Evolutionary conservation across 92 coral and sea anemone genomes (phyloP).

Genomic region (Phymanthus crucifer): DNA sequence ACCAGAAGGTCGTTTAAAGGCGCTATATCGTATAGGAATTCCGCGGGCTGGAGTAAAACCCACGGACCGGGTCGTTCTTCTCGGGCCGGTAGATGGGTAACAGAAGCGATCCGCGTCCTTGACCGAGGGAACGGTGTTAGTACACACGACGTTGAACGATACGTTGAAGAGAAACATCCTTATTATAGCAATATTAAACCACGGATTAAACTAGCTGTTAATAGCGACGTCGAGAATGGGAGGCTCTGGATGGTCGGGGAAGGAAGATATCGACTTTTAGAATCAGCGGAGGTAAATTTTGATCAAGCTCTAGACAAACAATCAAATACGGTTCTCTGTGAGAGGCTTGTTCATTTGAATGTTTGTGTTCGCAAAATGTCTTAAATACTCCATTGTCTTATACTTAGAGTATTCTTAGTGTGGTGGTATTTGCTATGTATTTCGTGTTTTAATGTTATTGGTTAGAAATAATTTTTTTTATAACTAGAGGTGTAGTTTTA

Average conservation of each 20-base stretch:
- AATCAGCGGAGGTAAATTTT: conserved; percentile 80
- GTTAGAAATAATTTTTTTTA: neutral
- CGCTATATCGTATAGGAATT: conserved; percentile 94
- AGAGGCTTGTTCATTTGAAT: conserved; percentile 21
- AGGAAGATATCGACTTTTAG: conserved; percentile 87
- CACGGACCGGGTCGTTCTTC: conserved; percentile 87
- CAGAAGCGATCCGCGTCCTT: conserved; percentile 94
- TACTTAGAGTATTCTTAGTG: neutral
- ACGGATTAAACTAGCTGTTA: conserved; percentile 85
- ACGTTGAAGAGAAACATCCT: conserved; percentile 84
- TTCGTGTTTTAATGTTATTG: neutral
- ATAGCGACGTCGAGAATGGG: conserved; percentile 90
- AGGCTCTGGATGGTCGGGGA: conserved; percentile 88
- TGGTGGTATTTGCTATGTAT: neutral
- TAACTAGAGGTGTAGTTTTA: neutral
- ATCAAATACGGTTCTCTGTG: too few relatives aligned
- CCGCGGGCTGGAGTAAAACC: conserved; percentile 83
- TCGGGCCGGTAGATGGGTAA: conserved; percentile 93
- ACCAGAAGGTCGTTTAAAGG: conserved; percentile 97
- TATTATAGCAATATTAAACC: conserved; percentile 92
- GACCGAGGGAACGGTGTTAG: conserved; percentile 93
- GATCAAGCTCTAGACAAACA: neutral
- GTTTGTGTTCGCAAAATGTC: neutral
- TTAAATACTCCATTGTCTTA: neutral
- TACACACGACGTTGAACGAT: conserved; percentile 86